phyloP scores from a whole-genome alignment of 2,113 vertebrate genomes.

The Actinemys pallida region DNA sequence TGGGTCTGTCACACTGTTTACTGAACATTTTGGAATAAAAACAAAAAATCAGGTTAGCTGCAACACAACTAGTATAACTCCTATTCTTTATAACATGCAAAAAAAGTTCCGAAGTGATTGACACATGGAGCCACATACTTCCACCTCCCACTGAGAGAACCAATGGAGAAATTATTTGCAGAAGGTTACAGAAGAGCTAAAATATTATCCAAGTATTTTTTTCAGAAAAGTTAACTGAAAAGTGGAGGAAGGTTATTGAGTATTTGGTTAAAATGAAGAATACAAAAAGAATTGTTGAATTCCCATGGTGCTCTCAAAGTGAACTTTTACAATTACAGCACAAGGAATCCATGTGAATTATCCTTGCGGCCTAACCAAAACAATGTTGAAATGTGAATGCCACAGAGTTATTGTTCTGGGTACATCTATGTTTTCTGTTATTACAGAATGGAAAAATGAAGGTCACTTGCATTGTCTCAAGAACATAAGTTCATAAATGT shows the following conservation, averaged over 20 bases:
- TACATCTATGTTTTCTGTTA: neutral
- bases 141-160: neutral
- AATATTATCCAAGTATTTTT: neutral
- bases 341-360: neutral
- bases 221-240: neutral
- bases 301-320: neutral
- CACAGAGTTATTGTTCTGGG: neutral
- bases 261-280: neutral
- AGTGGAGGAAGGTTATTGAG: neutral
- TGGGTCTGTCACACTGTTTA: neutral
- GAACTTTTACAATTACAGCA: neutral
- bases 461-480: neutral
- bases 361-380: neutral
- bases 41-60: neutral
- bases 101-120: neutral
- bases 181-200: neutral
- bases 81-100: neutral
- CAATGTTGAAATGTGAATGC: neutral
- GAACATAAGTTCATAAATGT: neutral
- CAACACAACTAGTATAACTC: neutral
- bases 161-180: neutral
- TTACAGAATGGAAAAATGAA: neutral
- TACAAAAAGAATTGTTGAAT: neutral
- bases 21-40: neutral
- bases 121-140: neutral